Conservation (phyloP, 2,113 vertebrate species). For the Dipodomys merriami region DNA sequence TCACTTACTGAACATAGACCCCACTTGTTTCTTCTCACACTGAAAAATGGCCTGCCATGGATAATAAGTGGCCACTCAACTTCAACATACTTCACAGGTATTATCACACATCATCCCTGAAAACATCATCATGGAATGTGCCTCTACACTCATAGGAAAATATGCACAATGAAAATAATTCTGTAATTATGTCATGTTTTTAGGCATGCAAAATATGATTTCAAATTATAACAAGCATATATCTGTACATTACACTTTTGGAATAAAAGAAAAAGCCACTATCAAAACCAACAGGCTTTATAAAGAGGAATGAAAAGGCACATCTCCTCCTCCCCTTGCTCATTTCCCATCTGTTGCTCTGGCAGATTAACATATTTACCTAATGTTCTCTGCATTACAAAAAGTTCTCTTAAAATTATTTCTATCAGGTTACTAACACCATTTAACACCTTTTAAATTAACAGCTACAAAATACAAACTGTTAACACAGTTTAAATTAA, state of each 20-base stretch:
- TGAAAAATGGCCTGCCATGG: slow-evolving; percentile 29
- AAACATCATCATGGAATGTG: neutral
- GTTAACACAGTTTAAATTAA: slow-evolving; percentile 64
- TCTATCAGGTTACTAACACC: slow-evolving; percentile 30
- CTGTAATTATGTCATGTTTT: slow-evolving; percentile 32
- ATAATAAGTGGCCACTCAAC: neutral
- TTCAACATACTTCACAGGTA: slow-evolving; percentile 1
- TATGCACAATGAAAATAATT: neutral
- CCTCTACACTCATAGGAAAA: slow-evolving; percentile 10
- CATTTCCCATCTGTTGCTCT: slow-evolving; percentile 6
- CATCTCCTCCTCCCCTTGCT: neutral
- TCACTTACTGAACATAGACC: neutral
- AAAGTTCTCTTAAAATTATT: slow-evolving; percentile 21
- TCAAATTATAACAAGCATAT: slow-evolving; percentile 40
- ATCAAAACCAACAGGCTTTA: slow-evolving; percentile 12
- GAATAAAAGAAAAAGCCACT: slow-evolving; percentile 21
- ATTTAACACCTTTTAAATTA: slow-evolving; percentile 63
- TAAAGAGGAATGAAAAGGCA: neutral
- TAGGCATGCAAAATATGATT: slow-evolving; percentile 16
- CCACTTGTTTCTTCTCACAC: neutral
- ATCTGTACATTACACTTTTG: slow-evolving; percentile 8
- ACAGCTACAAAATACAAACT: slow-evolving; percentile 62
- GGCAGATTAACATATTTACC: neutral
- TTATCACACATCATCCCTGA: neutral
- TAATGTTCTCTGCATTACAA: slow-evolving; percentile 29